These are phyloP conservation scores for Agrochola lota DNA, from an alignment of 2,888 invertebrate species.

Conservation along the genomic window DNA sequence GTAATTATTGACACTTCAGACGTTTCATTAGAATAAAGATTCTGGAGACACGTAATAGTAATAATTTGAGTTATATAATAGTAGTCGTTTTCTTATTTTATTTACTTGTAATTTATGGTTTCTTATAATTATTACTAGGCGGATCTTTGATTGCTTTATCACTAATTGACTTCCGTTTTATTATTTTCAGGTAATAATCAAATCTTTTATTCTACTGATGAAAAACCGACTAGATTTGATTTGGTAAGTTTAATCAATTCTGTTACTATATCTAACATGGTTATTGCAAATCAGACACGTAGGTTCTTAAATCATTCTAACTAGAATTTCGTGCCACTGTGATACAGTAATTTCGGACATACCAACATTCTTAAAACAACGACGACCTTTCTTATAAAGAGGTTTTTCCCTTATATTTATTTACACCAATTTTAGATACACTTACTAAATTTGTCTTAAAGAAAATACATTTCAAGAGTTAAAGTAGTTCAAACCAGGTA, in stretches of 20 bases:
- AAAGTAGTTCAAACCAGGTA: background rate
- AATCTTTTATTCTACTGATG: background rate
- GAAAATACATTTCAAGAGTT: background rate
- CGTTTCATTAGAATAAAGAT: conserved; percentile 30
- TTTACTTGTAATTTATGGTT: background rate
- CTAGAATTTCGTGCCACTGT: background rate
- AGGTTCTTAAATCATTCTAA: background rate
- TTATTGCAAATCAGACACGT: background rate
- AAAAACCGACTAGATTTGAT: background rate
- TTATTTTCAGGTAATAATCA: conserved; percentile 39
- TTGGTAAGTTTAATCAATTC: conserved; percentile 25
- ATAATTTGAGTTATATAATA: conserved; percentile 18
- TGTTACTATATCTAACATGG: background rate
- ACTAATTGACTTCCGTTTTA: background rate
- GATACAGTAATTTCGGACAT: background rate
- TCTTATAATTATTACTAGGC: background rate
- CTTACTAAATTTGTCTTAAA: background rate
- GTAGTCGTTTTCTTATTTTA: conserved; percentile 10
- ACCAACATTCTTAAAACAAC: background rate
- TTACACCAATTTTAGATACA: background rate
- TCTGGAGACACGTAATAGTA: background rate
- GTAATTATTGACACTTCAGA: conserved; percentile 40
- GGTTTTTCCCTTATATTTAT: background rate
- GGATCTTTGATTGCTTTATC: background rate
- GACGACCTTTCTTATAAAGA: no score